These are phyloP conservation scores for Copsychus sechellarum DNA, from an alignment of 2,113 vertebrate species.

Conservation along the genomic window DNA sequence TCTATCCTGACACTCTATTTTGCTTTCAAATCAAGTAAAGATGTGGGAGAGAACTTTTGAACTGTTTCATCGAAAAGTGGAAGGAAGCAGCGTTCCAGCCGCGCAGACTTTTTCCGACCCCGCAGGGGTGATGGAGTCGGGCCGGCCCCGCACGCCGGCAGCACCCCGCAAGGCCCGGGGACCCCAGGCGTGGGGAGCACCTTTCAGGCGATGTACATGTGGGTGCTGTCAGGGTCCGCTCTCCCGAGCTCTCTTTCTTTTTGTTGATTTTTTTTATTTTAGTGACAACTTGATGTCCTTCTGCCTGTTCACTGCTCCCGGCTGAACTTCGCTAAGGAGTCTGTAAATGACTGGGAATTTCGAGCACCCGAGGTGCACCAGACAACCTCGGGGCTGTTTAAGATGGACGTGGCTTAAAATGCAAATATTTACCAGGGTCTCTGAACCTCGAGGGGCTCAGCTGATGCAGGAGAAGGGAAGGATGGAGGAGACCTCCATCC, in stretches of 20 bases:
- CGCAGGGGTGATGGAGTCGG: not conserved
- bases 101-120: not conserved
- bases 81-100: not conserved
- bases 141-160: not conserved
- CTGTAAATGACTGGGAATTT: not conserved
- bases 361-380: not conserved
- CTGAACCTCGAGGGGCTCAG: not conserved
- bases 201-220: not conserved
- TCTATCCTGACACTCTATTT: constrained; percentile 57
- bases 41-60: constrained; percentile 64
- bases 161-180: no score
- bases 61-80: constrained; percentile 40
- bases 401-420: not conserved
- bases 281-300: not conserved
- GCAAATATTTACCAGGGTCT: constrained; percentile 4
- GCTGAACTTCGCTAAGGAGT: not conserved
- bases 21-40: constrained; percentile 68
- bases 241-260: not conserved
- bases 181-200: not conserved
- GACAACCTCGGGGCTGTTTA: not conserved
- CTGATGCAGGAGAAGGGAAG: not conserved
- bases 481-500: not conserved
- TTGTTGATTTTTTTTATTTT: not conserved
- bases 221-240: not conserved
- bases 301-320: not conserved